Percentiles rank a stretch among this genome's conserved stretches.
These are phyloP conservation scores for Morone chrysops DNA, from an alignment of 2,113 vertebrate genomes.

Conservation along the genomic window DNA sequence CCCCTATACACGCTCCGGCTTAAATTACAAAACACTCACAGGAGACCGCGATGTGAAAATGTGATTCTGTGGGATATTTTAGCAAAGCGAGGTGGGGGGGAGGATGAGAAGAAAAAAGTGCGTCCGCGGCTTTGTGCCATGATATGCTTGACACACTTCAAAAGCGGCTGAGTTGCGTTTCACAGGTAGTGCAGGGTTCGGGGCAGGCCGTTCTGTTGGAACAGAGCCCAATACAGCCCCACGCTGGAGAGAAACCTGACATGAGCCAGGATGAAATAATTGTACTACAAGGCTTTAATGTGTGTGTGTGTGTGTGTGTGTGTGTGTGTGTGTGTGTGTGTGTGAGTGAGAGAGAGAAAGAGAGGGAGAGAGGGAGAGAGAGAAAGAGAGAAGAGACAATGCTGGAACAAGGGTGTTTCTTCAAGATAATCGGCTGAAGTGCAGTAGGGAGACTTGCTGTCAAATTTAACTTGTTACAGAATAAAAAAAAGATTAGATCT, in stretches of 20 bases:
- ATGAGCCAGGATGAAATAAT: neutral
- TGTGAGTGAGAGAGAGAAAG: too few species aligned
- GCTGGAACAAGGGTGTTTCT: neutral
- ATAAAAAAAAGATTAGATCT: neutral
- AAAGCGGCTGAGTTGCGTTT: slow-evolving; percentile 46
- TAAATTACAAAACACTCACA: slow-evolving; percentile 50
- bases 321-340: neutral
- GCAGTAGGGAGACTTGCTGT: neutral
- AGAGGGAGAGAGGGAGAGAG: too few species aligned
- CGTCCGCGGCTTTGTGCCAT: neutral
- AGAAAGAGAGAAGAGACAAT: too few species aligned
- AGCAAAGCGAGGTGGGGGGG: neutral
- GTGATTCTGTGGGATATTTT: slow-evolving; percentile 32
- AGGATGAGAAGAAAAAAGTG: too few species aligned
- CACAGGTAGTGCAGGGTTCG: slow-evolving; percentile 44
- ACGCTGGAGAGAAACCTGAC: neutral
- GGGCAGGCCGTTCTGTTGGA: slow-evolving; percentile 18
- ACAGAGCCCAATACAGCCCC: slow-evolving; percentile 9
- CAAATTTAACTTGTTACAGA: neutral
- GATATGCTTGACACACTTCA: slow-evolving; percentile 45
- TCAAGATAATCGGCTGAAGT: neutral
- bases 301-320: slow-evolving; percentile 19
- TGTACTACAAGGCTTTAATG: neutral
- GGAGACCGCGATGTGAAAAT: slow-evolving; percentile 22
- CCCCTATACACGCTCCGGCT: slow-evolving; percentile 44